Base-by-base conservation (phyloP, 1,140 invertebrate species). In the Orchesella cincta region DNA sequence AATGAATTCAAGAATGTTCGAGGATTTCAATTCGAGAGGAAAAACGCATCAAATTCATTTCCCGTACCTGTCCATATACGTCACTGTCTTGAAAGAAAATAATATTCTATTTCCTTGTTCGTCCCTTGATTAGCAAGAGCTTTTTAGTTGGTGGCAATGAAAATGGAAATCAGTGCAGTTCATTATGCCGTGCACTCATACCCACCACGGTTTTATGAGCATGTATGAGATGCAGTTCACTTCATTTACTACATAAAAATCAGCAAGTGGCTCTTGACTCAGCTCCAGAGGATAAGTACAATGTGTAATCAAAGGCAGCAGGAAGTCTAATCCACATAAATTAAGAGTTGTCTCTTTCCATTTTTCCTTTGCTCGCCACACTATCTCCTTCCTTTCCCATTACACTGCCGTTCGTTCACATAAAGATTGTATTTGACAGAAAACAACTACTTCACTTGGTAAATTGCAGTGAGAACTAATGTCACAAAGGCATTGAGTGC, bases 241-340 rank as follows among this genome's bases (percentile, higher is more conserved):
- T 57, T 57, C 52, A 3, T 57, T 12, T 29, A 67, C 62, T 31
- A 2, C 3, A 33, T 67, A 28, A 67, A 67, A 67, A 67, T 67
- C 62, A 67, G 62, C 31, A 33, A 67, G 62, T 31, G 62, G 62
- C 62, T 67, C 62, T 67, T 67, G 62, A 67, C 14, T 62, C 29
- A 31, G 62, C 62, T 62, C 8, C 62, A 2, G 28, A 67, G 31
- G 8, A 33, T 67, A 67, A 67, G 31, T 33, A 67, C 8, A 67
- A 29, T 67, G 62, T 67, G 62, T 67, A 67, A 67, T 67, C 62
- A 31, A 29, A 67, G 23, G 31, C 62, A 67, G 62, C 62, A 67
- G 62, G 62, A 67, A 31, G 31, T 31, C 62, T 67, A 67, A 67
- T 67, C 62, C 62, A 29, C 62, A 67, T 67, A 67, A 67, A 67